Conservation (phyloP, 1,140 invertebrate species). For the Leptopilina clavipes region DNA sequence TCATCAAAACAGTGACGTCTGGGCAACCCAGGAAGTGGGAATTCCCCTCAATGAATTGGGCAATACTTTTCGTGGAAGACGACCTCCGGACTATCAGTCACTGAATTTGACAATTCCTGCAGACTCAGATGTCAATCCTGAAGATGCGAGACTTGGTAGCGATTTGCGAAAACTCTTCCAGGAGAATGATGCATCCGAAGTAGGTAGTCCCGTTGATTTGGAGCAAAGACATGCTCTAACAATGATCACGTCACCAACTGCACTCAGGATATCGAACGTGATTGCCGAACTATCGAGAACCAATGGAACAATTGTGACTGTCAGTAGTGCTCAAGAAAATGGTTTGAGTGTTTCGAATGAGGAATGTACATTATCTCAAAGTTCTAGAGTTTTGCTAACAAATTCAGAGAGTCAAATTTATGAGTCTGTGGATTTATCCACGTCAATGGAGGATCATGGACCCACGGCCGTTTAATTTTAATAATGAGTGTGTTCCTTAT, state of each 20-base stretch:
- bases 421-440: constrained; percentile 36
- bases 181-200: constrained; percentile 45
- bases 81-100: constrained; percentile 52
- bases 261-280: constrained; percentile 38
- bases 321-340: constrained; percentile 28
- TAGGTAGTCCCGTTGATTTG: constrained; percentile 41
- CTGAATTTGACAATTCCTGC: constrained; percentile 54
- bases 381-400: constrained; percentile 48
- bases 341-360: constrained; percentile 40
- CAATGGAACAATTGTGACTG: constrained; percentile 29
- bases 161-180: constrained; percentile 56
- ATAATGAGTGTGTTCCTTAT: constrained; percentile 53
- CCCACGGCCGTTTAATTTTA: constrained; percentile 50
- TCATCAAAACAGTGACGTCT: constrained; percentile 69
- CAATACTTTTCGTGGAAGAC: constrained; percentile 50
- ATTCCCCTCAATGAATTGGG: constrained; percentile 70
- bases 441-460: constrained; percentile 40
- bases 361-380: constrained; percentile 47
- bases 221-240: constrained; percentile 46
- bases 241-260: constrained; percentile 50
- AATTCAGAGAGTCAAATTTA: constrained; percentile 34
- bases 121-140: constrained; percentile 55
- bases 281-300: constrained; percentile 42
- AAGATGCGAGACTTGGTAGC: constrained; percentile 56
- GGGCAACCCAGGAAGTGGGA: constrained; percentile 69